Conservation (phyloP, 2,888 invertebrate species). For the Machimus rusticus region DNA sequence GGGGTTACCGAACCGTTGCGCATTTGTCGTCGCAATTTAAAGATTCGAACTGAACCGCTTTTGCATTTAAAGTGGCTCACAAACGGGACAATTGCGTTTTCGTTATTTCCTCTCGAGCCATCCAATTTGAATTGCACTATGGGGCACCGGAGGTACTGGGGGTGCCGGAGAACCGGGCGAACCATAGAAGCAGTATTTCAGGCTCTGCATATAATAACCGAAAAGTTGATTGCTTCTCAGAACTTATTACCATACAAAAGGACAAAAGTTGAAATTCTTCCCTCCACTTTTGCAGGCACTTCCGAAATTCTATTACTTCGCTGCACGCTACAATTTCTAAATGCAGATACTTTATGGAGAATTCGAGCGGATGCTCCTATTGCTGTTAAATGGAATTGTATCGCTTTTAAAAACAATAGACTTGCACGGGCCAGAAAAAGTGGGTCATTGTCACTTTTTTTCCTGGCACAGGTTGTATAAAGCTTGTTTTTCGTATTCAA, state of each 20-base stretch:
- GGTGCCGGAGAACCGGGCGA: not conserved
- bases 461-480: not conserved
- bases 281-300: not conserved
- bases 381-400: not conserved
- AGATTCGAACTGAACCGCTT: conserved; percentile 11
- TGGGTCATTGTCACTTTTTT: not conserved
- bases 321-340: not conserved
- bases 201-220: not conserved
- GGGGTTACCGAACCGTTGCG: conserved; percentile 22
- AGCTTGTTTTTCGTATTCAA: not conserved
- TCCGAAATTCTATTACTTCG: not conserved
- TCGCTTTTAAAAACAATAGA: not conserved
- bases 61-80: conserved; percentile 18
- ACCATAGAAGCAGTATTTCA: not conserved
- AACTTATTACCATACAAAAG: not conserved
- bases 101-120: not conserved
- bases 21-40: conserved; percentile 18
- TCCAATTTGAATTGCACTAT: not conserved
- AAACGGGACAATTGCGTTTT: conserved; percentile 1
- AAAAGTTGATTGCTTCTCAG: not conserved
- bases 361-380: not conserved
- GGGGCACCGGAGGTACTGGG: not conserved
- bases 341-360: not conserved
- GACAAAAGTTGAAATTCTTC: not conserved
- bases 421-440: not conserved